A percentile compares a stretch with the other conserved stretches of the same genome.
Evolutionary conservation across 2,888 invertebrate species (phyloP).

Genomic region (Mimachlamys varia): DNA sequence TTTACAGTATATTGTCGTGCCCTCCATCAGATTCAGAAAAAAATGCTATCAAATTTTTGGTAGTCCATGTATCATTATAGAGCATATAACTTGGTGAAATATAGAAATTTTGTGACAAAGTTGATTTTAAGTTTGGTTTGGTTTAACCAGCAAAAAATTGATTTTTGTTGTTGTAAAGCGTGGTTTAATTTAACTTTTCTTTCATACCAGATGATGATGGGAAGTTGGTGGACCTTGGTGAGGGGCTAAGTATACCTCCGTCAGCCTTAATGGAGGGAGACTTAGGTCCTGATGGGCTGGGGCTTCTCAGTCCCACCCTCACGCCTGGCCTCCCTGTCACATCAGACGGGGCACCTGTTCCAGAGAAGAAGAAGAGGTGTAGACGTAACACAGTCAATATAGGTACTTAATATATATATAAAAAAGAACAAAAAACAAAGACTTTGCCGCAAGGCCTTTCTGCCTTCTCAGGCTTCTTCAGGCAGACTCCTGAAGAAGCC

Average conservation of each 20-base stretch:
- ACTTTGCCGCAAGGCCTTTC: too few relatives aligned
- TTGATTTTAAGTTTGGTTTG: too few relatives aligned
- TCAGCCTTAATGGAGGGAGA: slow-evolving; percentile 43
- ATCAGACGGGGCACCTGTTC: slow-evolving; percentile 49
- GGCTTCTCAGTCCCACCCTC: slow-evolving; percentile 46
- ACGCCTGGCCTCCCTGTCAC: slow-evolving; percentile 36
- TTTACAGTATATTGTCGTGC: too few relatives aligned
- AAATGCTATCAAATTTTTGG: not conserved
- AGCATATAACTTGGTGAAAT: not conserved
- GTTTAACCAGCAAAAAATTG: too few relatives aligned
- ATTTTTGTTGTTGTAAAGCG: too few relatives aligned
- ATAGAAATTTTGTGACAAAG: too few relatives aligned
- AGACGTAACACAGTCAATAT: slow-evolving; percentile 63
- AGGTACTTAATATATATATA: slow-evolving; percentile 46
- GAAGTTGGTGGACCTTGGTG: slow-evolving; percentile 1
- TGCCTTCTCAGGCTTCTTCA: too few relatives aligned
- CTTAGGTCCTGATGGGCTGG: slow-evolving; percentile 43
- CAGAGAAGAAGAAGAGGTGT: slow-evolving; percentile 63
- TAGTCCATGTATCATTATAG: not conserved
- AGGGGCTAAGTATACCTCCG: not conserved
- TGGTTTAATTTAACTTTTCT: not conserved
- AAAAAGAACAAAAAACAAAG: too few relatives aligned
- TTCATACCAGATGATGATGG: not conserved
- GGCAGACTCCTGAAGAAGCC: too few relatives aligned
- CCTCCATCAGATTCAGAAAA: not conserved